These are phyloP conservation scores for Phalacrocorax pelagicus DNA, from an alignment of 2,113 vertebrate species.

Conservation along the genomic window DNA sequence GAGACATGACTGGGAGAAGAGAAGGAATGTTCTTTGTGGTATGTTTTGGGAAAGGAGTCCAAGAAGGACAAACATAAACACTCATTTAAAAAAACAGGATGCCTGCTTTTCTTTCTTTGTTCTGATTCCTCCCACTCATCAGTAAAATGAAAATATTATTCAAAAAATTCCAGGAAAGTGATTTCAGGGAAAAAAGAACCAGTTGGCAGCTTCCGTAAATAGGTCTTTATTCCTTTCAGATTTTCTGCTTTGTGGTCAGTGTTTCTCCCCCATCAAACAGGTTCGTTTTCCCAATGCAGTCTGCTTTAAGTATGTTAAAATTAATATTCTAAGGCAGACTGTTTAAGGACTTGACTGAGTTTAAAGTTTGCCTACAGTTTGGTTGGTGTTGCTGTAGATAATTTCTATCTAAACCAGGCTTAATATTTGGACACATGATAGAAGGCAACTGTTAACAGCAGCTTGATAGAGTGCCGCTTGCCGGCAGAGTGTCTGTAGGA, in stretches of 20 bases:
- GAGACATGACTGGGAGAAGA: not conserved
- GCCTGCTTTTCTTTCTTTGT: not conserved
- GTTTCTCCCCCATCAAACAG: not conserved
- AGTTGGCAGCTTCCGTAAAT: not conserved
- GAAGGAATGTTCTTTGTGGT: not conserved
- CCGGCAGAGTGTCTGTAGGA: not conserved
- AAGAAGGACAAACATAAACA: not conserved
- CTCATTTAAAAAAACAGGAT: not conserved
- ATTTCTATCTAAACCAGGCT: not conserved
- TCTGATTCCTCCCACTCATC: conserved; percentile 9
- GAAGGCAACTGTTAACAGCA: not conserved
- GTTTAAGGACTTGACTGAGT: not conserved
- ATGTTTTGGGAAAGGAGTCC: not conserved
- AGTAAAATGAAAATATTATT: not conserved
- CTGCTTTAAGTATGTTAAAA: not conserved
- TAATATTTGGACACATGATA: not conserved
- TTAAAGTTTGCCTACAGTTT: not conserved
- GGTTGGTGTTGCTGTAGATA: not conserved
- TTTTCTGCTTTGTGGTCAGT: not conserved
- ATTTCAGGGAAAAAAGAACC: conserved; percentile 3
- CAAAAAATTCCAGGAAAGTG: not conserved
- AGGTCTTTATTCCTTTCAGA: not conserved
- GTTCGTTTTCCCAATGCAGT: not conserved
- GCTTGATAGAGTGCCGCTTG: not conserved
- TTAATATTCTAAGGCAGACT: not conserved